Conservation (phyloP, 2,888 invertebrate genomes). For the Portevinia maculata region DNA sequence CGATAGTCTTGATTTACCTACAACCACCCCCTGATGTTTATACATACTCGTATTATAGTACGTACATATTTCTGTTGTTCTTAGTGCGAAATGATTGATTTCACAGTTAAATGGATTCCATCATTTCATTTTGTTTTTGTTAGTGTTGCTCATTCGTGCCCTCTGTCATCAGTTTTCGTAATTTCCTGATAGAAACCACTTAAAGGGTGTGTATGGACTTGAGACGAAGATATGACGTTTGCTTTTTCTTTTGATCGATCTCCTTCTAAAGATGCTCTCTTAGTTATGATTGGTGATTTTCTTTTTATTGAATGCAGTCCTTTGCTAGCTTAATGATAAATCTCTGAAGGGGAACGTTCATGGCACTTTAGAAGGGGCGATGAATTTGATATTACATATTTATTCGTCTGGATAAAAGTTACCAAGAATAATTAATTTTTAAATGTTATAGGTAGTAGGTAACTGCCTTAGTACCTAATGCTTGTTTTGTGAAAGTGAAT, state of each 20-base stretch:
- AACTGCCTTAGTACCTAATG: too few species aligned
- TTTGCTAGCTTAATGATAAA: conserved; percentile 29
- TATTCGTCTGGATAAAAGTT: neutral
- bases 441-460: too few species aligned
- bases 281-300: neutral
- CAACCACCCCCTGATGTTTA: conserved; percentile 12
- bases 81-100: conserved; percentile 71
- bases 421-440: too few species aligned
- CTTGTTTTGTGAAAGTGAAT: too few species aligned
- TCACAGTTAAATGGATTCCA: conserved; percentile 68
- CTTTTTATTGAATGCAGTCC: conserved; percentile 26
- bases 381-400: conserved; percentile 11
- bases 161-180: conserved; percentile 65
- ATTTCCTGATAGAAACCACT: conserved; percentile 54
- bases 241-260: conserved; percentile 11
- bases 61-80: conserved; percentile 20
- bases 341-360: conserved; percentile 35
- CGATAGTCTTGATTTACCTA: conserved; percentile 19
- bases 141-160: conserved; percentile 54
- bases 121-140: conserved; percentile 50
- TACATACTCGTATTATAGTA: neutral
- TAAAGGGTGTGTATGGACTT: conserved; percentile 1
- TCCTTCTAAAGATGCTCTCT: conserved; percentile 15
- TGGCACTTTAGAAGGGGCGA: conserved; percentile 23
- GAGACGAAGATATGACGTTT: neutral